Evolutionary conservation across 2,797 vertebrate genomes (phyloP).

Genomic region (Podarcis lilfordi): DNA sequence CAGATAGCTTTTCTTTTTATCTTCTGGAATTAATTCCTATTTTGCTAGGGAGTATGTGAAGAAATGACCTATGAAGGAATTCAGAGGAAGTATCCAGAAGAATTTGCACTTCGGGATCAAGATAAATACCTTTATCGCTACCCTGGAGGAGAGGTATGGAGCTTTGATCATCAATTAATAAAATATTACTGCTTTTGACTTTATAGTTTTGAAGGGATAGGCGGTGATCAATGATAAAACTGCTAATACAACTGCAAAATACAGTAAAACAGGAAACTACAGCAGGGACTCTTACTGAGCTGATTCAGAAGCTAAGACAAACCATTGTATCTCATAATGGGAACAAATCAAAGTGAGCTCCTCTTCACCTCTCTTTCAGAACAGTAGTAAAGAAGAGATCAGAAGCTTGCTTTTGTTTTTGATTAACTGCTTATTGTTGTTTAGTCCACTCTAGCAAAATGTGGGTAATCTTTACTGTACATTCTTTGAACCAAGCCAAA

Average conservation of each 20-base stretch:
- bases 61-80: slow-evolving; percentile 97
- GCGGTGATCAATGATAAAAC: neutral
- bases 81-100: slow-evolving; percentile 89
- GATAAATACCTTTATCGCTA: slow-evolving; percentile 98
- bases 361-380: too few relatives aligned
- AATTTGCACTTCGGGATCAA: slow-evolving; percentile 94
- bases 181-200: neutral
- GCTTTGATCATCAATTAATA: rapidly evolving
- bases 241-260: neutral
- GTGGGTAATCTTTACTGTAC: neutral
- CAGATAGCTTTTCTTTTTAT: neutral
- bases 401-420: neutral
- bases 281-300: neutral
- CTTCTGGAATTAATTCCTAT: neutral
- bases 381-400: neutral
- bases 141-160: slow-evolving; percentile 93
- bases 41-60: slow-evolving; percentile 91
- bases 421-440: neutral
- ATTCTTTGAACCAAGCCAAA: neutral
- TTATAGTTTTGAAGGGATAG: neutral
- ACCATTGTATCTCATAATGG: neutral
- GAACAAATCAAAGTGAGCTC: neutral
- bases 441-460: neutral
- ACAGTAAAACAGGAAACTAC: neutral
- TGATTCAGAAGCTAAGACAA: neutral